These are phyloP conservation scores for Epirrhoe alternata DNA, from an alignment of 2,888 invertebrate species.

Conservation along the genomic window DNA sequence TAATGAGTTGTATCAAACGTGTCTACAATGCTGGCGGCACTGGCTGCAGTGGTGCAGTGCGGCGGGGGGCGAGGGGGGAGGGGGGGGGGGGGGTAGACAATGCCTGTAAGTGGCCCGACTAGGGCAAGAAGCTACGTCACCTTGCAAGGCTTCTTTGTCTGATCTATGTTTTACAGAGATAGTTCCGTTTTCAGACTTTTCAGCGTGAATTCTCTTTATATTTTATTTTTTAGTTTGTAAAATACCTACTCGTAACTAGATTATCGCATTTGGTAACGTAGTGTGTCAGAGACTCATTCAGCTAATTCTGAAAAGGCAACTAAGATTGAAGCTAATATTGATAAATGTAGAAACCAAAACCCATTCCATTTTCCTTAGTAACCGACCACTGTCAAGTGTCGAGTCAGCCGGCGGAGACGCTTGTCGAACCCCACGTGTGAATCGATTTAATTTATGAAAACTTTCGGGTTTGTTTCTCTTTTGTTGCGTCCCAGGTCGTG, in stretches of 20 bases:
- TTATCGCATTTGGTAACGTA: too few relatives aligned
- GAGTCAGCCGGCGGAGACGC: neutral
- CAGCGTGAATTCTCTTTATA: too few relatives aligned
- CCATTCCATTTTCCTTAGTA: neutral
- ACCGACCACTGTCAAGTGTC: neutral
- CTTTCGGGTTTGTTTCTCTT: neutral
- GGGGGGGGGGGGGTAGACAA: too few relatives aligned
- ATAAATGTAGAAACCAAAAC: too few relatives aligned
- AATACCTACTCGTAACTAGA: too few relatives aligned
- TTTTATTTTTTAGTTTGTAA: too few relatives aligned
- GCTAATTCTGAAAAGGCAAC: neutral
- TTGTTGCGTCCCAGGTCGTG: neutral
- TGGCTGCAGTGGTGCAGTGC: constrained; percentile 3
- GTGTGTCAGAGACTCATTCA: neutral
- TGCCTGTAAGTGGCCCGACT: too few relatives aligned
- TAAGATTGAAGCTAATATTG: too few relatives aligned
- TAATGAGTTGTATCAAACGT: too few relatives aligned
- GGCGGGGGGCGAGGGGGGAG: neutral
- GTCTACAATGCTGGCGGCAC: neutral
- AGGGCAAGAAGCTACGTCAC: neutral
- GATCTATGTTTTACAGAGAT: neutral
- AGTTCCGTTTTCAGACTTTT: neutral
- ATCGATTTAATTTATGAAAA: neutral
- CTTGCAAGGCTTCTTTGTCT: neutral
- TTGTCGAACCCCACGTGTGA: neutral